These are phyloP conservation scores for Gouania willdenowi DNA, from an alignment of 2,797 vertebrate species.

Conservation along the genomic window DNA sequence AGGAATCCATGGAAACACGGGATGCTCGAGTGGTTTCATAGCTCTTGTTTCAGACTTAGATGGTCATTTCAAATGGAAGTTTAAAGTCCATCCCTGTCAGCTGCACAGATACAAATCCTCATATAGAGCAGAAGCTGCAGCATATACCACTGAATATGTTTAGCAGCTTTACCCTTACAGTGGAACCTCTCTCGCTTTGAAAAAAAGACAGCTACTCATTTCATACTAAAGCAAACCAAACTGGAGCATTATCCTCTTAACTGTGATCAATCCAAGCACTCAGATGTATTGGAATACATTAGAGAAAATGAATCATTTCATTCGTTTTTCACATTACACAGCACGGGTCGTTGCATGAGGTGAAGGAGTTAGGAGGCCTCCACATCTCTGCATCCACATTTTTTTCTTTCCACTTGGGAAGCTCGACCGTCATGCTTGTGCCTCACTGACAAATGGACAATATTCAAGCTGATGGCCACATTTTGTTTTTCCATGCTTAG, in stretches of 20 bases:
- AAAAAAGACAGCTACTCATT: neutral
- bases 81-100: no score
- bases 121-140: neutral
- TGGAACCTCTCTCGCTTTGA: neutral
- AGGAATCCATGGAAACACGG: no score
- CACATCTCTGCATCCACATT: conserved; percentile 13
- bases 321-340: neutral
- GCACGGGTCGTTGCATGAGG: neutral
- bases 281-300: conserved; percentile 41
- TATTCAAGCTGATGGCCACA: conserved; percentile 31
- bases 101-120: neutral
- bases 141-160: neutral
- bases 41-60: no score
- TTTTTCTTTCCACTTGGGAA: conserved; percentile 11
- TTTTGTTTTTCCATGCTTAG: conserved; percentile 17
- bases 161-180: conserved; percentile 5
- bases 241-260: conserved; percentile 8
- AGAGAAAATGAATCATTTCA: conserved; percentile 33
- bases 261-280: conserved; percentile 24
- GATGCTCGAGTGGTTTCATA: no score
- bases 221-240: conserved; percentile 11
- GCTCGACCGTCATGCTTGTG: conserved; percentile 30
- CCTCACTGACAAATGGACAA: conserved; percentile 55
- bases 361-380: conserved; percentile 8
- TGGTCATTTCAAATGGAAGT: no score